A percentile compares a stretch with the other conserved stretches of the same genome.
Evolutionary conservation across 1,140 invertebrate genomes (phyloP).

Genomic region (Heterodera carotae): DNA sequence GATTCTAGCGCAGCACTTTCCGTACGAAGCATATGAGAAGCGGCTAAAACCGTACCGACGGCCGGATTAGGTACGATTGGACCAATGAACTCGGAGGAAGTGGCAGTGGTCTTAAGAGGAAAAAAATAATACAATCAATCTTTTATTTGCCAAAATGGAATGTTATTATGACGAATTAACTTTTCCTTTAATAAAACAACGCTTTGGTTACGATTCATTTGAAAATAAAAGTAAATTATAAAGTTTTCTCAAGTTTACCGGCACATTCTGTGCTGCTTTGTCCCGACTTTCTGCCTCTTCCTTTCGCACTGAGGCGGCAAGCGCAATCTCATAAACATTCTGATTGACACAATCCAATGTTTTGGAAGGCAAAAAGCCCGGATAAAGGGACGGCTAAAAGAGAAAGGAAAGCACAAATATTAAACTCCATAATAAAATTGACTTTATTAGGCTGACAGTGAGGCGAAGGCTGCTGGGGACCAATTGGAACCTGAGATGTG

Average conservation of each 20-base stretch:
- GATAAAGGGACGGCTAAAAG: background rate
- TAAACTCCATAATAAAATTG: background rate
- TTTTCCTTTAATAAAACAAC: too few species aligned
- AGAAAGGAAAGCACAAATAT: background rate
- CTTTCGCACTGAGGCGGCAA: constrained; percentile 16
- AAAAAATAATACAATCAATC: too few species aligned
- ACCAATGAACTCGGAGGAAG: constrained; percentile 11
- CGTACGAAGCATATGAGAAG: background rate
- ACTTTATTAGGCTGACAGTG: background rate
- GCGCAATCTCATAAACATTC: constrained; percentile 29
- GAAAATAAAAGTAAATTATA: too few species aligned
- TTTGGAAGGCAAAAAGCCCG: background rate
- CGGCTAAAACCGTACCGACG: background rate
- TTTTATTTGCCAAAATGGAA: too few species aligned
- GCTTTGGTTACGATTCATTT: too few species aligned
- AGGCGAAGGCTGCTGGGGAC: constrained; percentile 5
- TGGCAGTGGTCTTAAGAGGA: background rate
- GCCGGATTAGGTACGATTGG: constrained; percentile 4
- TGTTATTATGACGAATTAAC: too few species aligned
- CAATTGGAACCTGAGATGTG: constrained; percentile 27
- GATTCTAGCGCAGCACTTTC: constrained; percentile 12
- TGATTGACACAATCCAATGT: constrained; percentile 17
- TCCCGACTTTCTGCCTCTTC: background rate
- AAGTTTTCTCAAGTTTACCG: too few species aligned
- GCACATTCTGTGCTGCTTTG: background rate